A percentile compares a stretch with the other conserved stretches of the same genome.
phyloP scores from a whole-genome alignment of 2,888 invertebrate genomes.

The Ellobium chinense region DNA sequence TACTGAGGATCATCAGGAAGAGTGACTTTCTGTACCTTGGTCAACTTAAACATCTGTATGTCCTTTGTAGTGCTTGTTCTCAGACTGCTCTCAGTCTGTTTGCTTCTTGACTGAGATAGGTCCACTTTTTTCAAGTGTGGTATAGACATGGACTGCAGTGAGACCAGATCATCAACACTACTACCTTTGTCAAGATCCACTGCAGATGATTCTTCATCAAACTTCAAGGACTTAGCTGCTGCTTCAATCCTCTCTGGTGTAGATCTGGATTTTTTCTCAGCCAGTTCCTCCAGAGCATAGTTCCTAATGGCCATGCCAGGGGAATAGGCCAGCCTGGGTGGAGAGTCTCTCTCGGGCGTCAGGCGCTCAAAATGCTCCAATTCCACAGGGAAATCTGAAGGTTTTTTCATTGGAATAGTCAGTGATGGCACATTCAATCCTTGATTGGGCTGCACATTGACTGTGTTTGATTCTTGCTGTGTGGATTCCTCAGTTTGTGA shows the following conservation, averaged over 20 bases:
- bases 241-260: conserved; percentile 24
- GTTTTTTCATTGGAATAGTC: not conserved
- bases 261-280: conserved; percentile 32
- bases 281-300: conserved; percentile 50
- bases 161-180: conserved; percentile 19
- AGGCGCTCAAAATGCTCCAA: not conserved
- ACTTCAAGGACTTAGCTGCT: conserved; percentile 20
- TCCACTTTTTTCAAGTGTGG: not conserved
- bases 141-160: not conserved
- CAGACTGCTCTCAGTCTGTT: not conserved
- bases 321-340: conserved; percentile 43
- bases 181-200: conserved; percentile 34
- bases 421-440: not conserved
- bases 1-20: not conserved
- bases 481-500: not conserved
- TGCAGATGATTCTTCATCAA: conserved; percentile 19
- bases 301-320: conserved; percentile 50
- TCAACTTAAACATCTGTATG: conserved; percentile 6
- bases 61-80: not conserved
- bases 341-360: not conserved
- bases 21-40: conserved; percentile 4
- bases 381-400: not conserved
- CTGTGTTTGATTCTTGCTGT: not conserved
- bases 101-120: not conserved
- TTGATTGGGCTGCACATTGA: not conserved